Conservation (phyloP, 1,140 invertebrate species). For the Sarcophaga peregrina region DNA sequence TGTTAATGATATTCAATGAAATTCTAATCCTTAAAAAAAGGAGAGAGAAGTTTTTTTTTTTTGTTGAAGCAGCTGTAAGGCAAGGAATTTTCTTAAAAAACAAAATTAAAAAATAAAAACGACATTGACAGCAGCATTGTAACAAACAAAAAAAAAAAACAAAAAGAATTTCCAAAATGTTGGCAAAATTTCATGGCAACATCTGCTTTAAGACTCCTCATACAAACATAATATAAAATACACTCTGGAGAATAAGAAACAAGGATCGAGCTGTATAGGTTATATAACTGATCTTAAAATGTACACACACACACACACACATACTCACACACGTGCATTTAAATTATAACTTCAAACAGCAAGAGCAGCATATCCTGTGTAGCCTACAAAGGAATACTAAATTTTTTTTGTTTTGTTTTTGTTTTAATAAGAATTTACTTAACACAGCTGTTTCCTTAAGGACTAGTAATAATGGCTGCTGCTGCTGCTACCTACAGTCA, state of each 20-base stretch:
- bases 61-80: neutral
- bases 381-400: no score
- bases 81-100: neutral
- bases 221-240: no score
- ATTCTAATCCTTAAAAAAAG: neutral
- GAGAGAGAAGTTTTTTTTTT: neutral
- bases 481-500: no score
- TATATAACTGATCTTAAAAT: neutral
- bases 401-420: no score
- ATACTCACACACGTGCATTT: neutral
- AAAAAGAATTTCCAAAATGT: neutral
- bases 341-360: neutral
- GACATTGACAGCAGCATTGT: neutral
- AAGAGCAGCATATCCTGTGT: no score
- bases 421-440: no score
- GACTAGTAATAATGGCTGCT: no score
- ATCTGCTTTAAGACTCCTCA: neutral
- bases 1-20: neutral
- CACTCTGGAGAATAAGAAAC: neutral
- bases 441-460: no score
- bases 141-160: neutral
- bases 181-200: neutral
- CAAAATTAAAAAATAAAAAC: neutral
- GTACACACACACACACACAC: neutral
- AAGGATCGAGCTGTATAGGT: neutral